A percentile compares a stretch with the other conserved stretches of the same genome.
These are phyloP conservation scores for Mesoligia furuncula DNA, from an alignment of 2,888 invertebrate species.

Conservation along the genomic window DNA sequence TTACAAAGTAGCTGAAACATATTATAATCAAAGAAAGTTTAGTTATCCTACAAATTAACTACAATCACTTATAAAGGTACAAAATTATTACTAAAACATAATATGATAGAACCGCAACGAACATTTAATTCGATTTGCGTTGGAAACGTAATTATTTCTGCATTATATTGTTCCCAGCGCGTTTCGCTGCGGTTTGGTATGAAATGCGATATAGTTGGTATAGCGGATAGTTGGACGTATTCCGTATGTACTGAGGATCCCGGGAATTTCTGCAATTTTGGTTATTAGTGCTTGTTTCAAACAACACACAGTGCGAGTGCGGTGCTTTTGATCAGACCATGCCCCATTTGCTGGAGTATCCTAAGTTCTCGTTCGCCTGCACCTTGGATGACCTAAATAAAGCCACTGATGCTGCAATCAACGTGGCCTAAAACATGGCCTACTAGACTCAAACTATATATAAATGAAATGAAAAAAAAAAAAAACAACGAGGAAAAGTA, in stretches of 20 bases:
- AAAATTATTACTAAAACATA: constrained; percentile 2
- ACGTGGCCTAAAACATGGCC: neutral
- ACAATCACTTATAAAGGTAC: neutral
- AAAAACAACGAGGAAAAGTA: too few species aligned
- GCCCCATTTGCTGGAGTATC: neutral
- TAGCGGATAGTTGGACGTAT: neutral
- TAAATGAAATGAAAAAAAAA: neutral
- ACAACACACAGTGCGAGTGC: neutral
- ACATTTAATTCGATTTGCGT: constrained; percentile 44
- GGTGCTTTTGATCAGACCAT: neutral
- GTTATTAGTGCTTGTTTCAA: constrained; percentile 8
- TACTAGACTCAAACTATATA: neutral
- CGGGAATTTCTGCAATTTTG: neutral
- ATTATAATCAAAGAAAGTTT: neutral
- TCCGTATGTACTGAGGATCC: neutral
- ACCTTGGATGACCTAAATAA: neutral
- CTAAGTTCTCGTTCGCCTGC: neutral
- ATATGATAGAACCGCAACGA: constrained; percentile 22
- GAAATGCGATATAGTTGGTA: constrained; percentile 15
- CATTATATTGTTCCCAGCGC: constrained; percentile 24
- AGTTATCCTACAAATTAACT: neutral
- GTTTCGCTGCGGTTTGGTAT: constrained; percentile 39
- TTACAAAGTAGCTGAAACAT: neutral
- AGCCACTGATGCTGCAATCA: neutral
- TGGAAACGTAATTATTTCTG: constrained; percentile 51